phyloP scores from a whole-genome alignment of 2,797 vertebrate species.

The Oreonectes daqikongensis region DNA sequence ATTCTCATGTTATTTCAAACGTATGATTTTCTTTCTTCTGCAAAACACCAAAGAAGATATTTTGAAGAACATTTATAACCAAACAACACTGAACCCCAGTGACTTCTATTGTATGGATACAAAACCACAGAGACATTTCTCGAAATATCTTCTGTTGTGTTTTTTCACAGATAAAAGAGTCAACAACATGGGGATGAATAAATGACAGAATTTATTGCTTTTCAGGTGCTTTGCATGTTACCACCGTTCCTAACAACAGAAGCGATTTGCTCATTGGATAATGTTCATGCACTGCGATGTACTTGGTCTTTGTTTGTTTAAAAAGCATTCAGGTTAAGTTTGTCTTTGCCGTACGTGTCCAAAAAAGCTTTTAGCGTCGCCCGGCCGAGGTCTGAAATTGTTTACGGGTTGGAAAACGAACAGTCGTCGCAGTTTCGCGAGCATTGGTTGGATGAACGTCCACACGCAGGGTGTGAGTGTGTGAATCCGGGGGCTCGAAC shows the following conservation, averaged over 20 bases:
- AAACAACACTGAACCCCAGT: too few species aligned
- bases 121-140: too few species aligned
- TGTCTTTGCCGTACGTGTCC: slow-evolving; percentile 28
- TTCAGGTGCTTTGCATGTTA: not conserved
- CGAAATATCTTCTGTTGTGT: too few species aligned
- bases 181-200: too few species aligned
- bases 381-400: slow-evolving; percentile 21
- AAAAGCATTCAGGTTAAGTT: slow-evolving; percentile 42
- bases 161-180: too few species aligned
- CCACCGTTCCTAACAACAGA: not conserved
- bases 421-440: not conserved
- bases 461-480: slow-evolving; percentile 9
- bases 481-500: slow-evolving; percentile 15
- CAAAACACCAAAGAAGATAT: too few species aligned
- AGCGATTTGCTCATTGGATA: slow-evolving; percentile 20
- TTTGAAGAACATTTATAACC: too few species aligned
- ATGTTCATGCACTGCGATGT: slow-evolving; percentile 2
- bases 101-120: too few species aligned
- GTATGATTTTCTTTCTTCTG: too few species aligned
- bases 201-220: too few species aligned
- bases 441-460: slow-evolving; percentile 23
- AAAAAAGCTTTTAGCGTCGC: slow-evolving; percentile 51
- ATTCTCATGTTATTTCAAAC: too few species aligned
- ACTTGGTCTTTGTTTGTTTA: slow-evolving; percentile 32
- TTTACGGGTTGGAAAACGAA: slow-evolving; percentile 32